Base-by-base conservation (phyloP, 2,888 invertebrate species). In the Tenthredo mesomela region DNA sequence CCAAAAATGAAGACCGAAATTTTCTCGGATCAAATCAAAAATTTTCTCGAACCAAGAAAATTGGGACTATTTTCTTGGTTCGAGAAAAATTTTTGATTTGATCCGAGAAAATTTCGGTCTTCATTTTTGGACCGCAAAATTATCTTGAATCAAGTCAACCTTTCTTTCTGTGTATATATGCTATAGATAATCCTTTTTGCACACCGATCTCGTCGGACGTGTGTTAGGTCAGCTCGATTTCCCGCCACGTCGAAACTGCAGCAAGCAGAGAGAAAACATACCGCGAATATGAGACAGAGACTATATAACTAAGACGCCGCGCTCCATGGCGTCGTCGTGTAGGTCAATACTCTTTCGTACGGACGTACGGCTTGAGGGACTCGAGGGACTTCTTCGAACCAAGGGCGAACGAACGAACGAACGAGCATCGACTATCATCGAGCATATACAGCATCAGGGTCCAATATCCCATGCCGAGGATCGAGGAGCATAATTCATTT, bases 291-390 rank as follows among this genome's bases (percentile, higher is more conserved):
- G 15, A 67, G 29, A 18, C 33, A 18, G 54, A 18, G 77, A 50
- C 29, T 10, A n/a, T n/a, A n/a, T n/a, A 54, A 54, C 29, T 29
- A 29, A 29, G 77, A 54, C 50, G 33, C 54, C 33, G 47, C 29
- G 54, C 54, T 54, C 3, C 50, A 47, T 33, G 77, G 77, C 77
- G 50, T 50, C 77, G 50, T 50, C 77, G 54, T 77, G 21, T 77
- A 77, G 77, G 77, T 77, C 77, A 77, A 77, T 54, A 77, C 77
- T 77, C 77, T 77, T 29, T 50, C 50, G 50, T 54, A 40, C 50
- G 18, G 29, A 29, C 3, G 29, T 33, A n/a, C n/a, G 40, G 71
- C 77, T 73, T 47, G 43, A 47, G 73, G 73, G 73, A 43, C 73
- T 75, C 15, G 40, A 75, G 47, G 43, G 77, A 77, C 54, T 77